phyloP scores from a whole-genome alignment of 2,888 invertebrate species.

The Plagodis dolabraria region DNA sequence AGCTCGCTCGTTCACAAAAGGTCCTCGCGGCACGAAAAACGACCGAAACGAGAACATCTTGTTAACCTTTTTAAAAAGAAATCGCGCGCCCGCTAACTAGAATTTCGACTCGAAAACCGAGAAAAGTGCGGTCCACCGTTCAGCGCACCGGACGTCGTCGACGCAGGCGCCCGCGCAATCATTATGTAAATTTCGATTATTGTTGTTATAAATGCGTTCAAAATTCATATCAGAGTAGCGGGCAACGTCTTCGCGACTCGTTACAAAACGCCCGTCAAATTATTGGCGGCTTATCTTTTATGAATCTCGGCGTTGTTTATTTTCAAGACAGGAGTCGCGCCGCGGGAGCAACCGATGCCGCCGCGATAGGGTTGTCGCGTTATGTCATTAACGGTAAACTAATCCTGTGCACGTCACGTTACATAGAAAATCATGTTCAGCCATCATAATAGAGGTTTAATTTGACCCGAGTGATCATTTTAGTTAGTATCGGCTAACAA shows the following conservation, averaged over 20 bases:
- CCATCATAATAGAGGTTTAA: slow-evolving; percentile 69
- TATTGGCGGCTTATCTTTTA: slow-evolving; percentile 59
- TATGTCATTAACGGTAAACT: slow-evolving; percentile 61
- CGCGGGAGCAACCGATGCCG: slow-evolving; percentile 30
- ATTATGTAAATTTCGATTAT: slow-evolving; percentile 78
- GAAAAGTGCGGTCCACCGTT: slow-evolving; percentile 70
- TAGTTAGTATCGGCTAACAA: slow-evolving; percentile 73
- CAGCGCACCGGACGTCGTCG: slow-evolving; percentile 60
- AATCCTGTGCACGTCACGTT: slow-evolving; percentile 60
- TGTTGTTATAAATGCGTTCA: slow-evolving; percentile 63
- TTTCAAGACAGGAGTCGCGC: slow-evolving; percentile 39
- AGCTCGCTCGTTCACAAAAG: slow-evolving; percentile 83
- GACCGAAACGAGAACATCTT: slow-evolving; percentile 81
- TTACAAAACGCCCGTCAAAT: slow-evolving; percentile 61
- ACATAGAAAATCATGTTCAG: slow-evolving; percentile 64
- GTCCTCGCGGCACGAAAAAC: slow-evolving; percentile 81
- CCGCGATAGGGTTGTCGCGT: slow-evolving; percentile 43
- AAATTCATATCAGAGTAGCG: slow-evolving; percentile 52
- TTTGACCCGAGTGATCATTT: slow-evolving; percentile 72
- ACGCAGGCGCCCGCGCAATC: slow-evolving; percentile 77
- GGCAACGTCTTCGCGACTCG: slow-evolving; percentile 60
- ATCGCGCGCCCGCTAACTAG: slow-evolving; percentile 82
- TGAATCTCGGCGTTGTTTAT: slow-evolving; percentile 50
- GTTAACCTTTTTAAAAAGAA: slow-evolving; percentile 84
- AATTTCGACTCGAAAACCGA: slow-evolving; percentile 82